phyloP scores from a whole-genome alignment of 2,888 invertebrate species.

The Drosophila nigritarsus region DNA sequence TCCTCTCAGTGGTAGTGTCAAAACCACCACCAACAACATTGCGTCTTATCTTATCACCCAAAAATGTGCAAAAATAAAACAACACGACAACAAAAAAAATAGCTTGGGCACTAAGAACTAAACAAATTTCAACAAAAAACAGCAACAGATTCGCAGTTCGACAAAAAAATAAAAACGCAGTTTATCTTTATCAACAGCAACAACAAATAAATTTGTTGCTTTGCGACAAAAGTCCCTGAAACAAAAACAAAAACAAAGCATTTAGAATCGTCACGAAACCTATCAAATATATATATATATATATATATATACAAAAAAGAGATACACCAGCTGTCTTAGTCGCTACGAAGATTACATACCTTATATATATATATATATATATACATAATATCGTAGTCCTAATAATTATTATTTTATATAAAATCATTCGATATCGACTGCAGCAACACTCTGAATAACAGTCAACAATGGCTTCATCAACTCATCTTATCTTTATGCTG shows the following conservation, averaged over 20 bases:
- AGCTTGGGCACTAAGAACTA: slow-evolving; percentile 8
- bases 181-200: slow-evolving; percentile 55
- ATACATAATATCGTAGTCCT: not conserved
- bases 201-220: slow-evolving; percentile 23
- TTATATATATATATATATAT: not conserved
- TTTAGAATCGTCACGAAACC: slow-evolving; percentile 5
- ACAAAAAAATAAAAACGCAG: slow-evolving; percentile 31
- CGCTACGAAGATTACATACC: not conserved
- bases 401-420: not conserved
- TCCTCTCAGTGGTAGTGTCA: slow-evolving; percentile 10
- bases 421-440: not conserved
- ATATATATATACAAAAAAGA: not conserved
- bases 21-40: slow-evolving; percentile 3
- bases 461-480: not conserved
- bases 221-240: slow-evolving; percentile 27
- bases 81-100: not conserved
- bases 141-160: slow-evolving; percentile 38
- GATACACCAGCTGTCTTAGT: not conserved
- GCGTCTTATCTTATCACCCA: slow-evolving; percentile 50
- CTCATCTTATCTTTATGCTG: not conserved
- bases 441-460: not conserved
- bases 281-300: not conserved
- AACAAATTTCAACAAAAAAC: slow-evolving; percentile 32
- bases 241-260: slow-evolving; percentile 3
- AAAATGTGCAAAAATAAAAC: slow-evolving; percentile 43